Conservation (phyloP, 1,140 invertebrate genomes). For the Cotesia glomerata region DNA sequence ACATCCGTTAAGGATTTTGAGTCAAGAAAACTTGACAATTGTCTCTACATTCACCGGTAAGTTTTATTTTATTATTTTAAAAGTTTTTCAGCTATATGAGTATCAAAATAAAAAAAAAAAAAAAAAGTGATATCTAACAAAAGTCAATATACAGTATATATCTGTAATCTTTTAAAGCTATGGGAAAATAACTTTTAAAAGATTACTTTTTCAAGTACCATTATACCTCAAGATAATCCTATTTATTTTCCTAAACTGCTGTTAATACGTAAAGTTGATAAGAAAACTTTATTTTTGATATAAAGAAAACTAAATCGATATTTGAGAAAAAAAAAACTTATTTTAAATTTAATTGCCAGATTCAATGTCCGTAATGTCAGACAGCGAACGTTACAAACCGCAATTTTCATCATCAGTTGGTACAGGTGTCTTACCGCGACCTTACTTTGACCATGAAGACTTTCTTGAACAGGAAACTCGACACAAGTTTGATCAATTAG, state of each 20-base stretch:
- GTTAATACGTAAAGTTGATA: too few species aligned
- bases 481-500: constrained; percentile 73
- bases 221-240: background rate
- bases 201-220: constrained; percentile 7
- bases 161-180: background rate
- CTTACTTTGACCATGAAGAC: constrained; percentile 60
- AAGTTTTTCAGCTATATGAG: too few species aligned
- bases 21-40: constrained; percentile 88
- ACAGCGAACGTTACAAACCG: constrained; percentile 68
- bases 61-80: background rate
- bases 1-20: constrained; percentile 85
- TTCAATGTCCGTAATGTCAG: constrained; percentile 78
- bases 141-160: background rate
- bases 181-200: background rate
- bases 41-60: constrained; percentile 83
- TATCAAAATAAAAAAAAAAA: background rate
- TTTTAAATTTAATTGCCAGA: constrained; percentile 57
- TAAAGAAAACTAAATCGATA: too few species aligned
- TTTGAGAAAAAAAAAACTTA: too few species aligned
- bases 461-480: constrained; percentile 61
- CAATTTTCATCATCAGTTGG: constrained; percentile 55
- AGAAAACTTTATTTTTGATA: too few species aligned
- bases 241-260: constrained; percentile 15
- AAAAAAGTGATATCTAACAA: constrained; percentile 10
- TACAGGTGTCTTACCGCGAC: constrained; percentile 54